A percentile compares a stretch with the other conserved stretches of the same genome.
These are phyloP conservation scores for Neuroterus valhalla DNA, from an alignment of 1,140 invertebrate genomes.

Conservation along the genomic window DNA sequence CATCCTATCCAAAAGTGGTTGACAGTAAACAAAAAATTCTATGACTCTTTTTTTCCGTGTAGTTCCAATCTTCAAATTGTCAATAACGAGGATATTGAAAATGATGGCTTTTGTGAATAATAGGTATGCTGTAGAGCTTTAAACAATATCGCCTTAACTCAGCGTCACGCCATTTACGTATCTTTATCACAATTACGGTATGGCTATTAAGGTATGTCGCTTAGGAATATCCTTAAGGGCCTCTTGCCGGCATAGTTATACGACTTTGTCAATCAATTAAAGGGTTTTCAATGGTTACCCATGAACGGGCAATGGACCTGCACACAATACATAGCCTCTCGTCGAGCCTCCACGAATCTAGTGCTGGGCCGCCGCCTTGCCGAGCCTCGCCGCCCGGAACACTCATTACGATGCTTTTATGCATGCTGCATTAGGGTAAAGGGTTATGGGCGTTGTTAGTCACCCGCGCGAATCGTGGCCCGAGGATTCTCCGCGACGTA, in stretches of 20 bases:
- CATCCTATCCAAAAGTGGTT: no score
- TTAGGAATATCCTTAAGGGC: slow-evolving; percentile 45
- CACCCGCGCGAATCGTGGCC: slow-evolving; percentile 1
- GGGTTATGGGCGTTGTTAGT: slow-evolving; percentile 25
- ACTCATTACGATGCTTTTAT: slow-evolving; percentile 34
- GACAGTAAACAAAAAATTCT: no score
- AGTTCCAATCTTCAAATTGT: background rate
- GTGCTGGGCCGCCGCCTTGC: no score
- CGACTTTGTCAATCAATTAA: slow-evolving; percentile 43
- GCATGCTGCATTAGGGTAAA: slow-evolving; percentile 35
- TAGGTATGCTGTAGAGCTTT: slow-evolving; percentile 26
- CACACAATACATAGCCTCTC: background rate
- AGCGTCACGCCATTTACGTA: slow-evolving; percentile 45
- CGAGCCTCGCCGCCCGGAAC: background rate
- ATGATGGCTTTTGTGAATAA: slow-evolving; percentile 36
- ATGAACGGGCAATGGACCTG: slow-evolving; percentile 2
- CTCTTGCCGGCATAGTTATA: slow-evolving; percentile 40
- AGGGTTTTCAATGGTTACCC: slow-evolving; percentile 37
- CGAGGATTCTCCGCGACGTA: background rate
- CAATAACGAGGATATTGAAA: background rate
- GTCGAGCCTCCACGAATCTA: slow-evolving; percentile 1
- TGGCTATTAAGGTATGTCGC: slow-evolving; percentile 36
- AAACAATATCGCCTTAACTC: slow-evolving; percentile 49
- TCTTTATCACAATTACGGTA: slow-evolving; percentile 41
- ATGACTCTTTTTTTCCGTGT: no score